Evolutionary conservation across 2,797 vertebrate genomes (phyloP).

Genomic region (Capromys pilorides): DNA sequence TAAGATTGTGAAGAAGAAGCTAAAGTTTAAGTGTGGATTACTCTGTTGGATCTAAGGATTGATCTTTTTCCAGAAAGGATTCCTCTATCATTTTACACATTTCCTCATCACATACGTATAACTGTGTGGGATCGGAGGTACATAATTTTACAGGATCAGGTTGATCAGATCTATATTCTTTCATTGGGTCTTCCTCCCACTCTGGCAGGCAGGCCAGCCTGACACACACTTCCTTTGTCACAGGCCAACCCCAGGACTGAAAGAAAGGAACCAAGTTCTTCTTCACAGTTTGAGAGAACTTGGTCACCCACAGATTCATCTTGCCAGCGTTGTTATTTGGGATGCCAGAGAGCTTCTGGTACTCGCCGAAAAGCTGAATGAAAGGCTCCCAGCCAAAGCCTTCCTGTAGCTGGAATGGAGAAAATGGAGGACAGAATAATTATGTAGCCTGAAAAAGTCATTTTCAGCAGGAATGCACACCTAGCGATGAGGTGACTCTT

Average conservation of each 20-base stretch:
- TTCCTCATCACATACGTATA: not conserved
- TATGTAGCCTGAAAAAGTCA: not conserved
- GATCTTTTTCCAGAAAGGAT: not conserved
- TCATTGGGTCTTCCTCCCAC: slow-evolving; percentile 80
- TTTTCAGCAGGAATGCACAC: fast-evolving
- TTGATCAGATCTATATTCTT: not conserved
- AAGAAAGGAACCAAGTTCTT: slow-evolving; percentile 85
- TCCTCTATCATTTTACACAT: not conserved
- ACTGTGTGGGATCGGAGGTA: not conserved
- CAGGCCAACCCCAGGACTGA: slow-evolving; percentile 84
- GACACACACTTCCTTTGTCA: slow-evolving; percentile 74
- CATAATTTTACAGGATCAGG: not conserved
- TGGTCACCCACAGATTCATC: slow-evolving; percentile 85
- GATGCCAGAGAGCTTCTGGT: slow-evolving; percentile 77
- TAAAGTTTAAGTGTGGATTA: not conserved
- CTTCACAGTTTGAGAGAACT: slow-evolving; percentile 83
- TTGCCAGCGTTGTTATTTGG: slow-evolving; percentile 77
- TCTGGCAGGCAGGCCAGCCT: slow-evolving; percentile 75
- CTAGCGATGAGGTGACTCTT: not conserved
- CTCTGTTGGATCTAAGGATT: not conserved
- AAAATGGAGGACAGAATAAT: not conserved
- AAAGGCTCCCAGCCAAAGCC: slow-evolving; percentile 85
- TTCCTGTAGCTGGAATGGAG: slow-evolving; percentile 83
- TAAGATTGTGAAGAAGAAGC: not conserved
- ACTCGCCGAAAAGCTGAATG: slow-evolving; percentile 82